Evolutionary conservation across 1,140 invertebrate genomes (phyloP).

Genomic region (Gonioctena quinquepunctata): DNA sequence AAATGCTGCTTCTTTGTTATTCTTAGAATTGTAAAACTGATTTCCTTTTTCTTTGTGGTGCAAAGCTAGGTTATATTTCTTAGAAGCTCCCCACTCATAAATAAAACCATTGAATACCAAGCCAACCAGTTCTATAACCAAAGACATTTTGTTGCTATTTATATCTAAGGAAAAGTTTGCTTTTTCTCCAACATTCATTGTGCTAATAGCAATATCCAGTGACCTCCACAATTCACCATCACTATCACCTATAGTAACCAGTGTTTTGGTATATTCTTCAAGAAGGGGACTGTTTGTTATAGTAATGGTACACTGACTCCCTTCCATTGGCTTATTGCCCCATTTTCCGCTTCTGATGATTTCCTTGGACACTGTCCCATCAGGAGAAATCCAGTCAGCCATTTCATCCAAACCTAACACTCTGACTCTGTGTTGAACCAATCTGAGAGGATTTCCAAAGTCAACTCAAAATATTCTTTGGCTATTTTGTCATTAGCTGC

Average conservation of each 20-base stretch:
- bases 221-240: conserved; percentile 41
- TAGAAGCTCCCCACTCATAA: conserved; percentile 47
- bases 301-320: conserved; percentile 41
- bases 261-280: conserved; percentile 25
- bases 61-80: conserved; percentile 43
- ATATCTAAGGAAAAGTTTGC: conserved; percentile 35
- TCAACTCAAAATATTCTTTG: conserved; percentile 33
- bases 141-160: conserved; percentile 21
- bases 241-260: conserved; percentile 40
- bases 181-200: conserved; percentile 46
- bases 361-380: conserved; percentile 45
- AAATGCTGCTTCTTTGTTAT: conserved; percentile 44
- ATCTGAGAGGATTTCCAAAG: conserved; percentile 39
- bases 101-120: conserved; percentile 47
- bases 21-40: conserved; percentile 37
- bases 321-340: conserved; percentile 47
- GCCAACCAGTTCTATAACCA: conserved; percentile 38
- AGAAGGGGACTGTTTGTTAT: conserved; percentile 34
- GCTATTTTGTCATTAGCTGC: conserved; percentile 39
- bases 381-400: conserved; percentile 41
- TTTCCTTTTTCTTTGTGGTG: conserved; percentile 46
- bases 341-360: conserved; percentile 28
- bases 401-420: conserved; percentile 35
- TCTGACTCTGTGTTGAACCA: conserved; percentile 45
- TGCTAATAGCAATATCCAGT: conserved; percentile 44